A percentile compares a stretch with the other conserved stretches of the same genome.
These are phyloP conservation scores for Danionella cerebrum DNA, from an alignment of 2,113 vertebrate genomes.

Conservation along the genomic window DNA sequence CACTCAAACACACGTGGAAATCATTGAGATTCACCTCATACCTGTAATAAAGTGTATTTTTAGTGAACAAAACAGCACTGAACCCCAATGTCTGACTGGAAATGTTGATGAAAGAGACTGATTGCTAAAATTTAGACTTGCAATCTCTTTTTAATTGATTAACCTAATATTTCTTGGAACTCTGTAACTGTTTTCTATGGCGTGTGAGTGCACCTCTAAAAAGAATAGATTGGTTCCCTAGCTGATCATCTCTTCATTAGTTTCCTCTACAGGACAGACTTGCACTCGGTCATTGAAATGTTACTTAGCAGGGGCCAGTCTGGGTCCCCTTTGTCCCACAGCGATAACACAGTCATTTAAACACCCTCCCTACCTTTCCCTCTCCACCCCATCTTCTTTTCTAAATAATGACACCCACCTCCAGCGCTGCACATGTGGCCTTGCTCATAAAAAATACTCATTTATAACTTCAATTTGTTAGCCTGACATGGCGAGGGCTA, in stretches of 20 bases:
- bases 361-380: background rate
- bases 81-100: too few relatives aligned
- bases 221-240: background rate
- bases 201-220: background rate
- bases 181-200: background rate
- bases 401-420: constrained; percentile 39
- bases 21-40: too few relatives aligned
- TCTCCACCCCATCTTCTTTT: too few relatives aligned
- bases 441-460: constrained; percentile 43
- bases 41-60: too few relatives aligned
- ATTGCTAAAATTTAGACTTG: too few relatives aligned
- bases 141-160: too few relatives aligned
- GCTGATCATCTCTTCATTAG: background rate
- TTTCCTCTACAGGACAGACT: background rate
- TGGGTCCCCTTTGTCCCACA: constrained; percentile 1
- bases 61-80: too few relatives aligned
- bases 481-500: constrained; percentile 33
- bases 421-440: constrained; percentile 48
- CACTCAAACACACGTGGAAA: too few relatives aligned
- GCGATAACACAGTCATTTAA: background rate
- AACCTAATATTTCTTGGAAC: background rate
- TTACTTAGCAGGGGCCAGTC: background rate
- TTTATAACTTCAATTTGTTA: constrained; percentile 47
- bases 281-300: constrained; percentile 4
- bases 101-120: too few relatives aligned